Evolutionary conservation across 2,888 invertebrate species (phyloP).

Genomic region (Diadromus collaris): DNA sequence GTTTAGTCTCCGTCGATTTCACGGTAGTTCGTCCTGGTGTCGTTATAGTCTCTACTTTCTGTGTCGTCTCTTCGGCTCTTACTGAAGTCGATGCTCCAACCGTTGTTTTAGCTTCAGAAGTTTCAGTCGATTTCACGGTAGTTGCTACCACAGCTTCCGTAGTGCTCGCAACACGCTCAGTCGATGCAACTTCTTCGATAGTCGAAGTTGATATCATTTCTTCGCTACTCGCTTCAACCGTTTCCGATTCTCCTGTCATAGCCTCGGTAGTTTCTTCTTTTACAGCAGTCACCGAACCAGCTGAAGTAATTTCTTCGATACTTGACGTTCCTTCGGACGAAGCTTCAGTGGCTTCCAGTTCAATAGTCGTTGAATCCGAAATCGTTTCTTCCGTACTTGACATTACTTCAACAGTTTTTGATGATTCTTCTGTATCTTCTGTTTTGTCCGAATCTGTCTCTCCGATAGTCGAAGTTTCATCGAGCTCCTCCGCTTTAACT

Average conservation of each 20-base stretch:
- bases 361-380: not conserved
- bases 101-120: not conserved
- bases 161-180: conserved; percentile 31
- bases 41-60: not conserved
- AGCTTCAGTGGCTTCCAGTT: not conserved
- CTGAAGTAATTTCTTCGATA: not conserved
- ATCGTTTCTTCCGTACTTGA: not conserved
- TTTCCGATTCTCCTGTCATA: conserved; percentile 54
- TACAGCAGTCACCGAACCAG: conserved; percentile 49
- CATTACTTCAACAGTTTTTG: not conserved
- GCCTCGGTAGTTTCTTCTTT: conserved; percentile 32
- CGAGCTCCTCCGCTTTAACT: not conserved
- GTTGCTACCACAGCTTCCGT: conserved; percentile 27
- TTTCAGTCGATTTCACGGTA: not conserved
- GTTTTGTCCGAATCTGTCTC: not conserved
- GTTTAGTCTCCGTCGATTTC: not conserved
- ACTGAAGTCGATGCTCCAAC: not conserved
- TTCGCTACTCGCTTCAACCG: conserved; percentile 37
- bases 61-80: not conserved
- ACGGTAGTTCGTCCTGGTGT: not conserved
- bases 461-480: not conserved
- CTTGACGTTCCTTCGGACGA: not conserved
- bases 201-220: conserved; percentile 33
- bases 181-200: conserved; percentile 30
- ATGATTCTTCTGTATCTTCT: not conserved